A percentile compares a stretch with the other conserved stretches of the same genome.
Conservation (phyloP, 2,113 vertebrate species). For the Chroicocephalus ridibundus region DNA sequence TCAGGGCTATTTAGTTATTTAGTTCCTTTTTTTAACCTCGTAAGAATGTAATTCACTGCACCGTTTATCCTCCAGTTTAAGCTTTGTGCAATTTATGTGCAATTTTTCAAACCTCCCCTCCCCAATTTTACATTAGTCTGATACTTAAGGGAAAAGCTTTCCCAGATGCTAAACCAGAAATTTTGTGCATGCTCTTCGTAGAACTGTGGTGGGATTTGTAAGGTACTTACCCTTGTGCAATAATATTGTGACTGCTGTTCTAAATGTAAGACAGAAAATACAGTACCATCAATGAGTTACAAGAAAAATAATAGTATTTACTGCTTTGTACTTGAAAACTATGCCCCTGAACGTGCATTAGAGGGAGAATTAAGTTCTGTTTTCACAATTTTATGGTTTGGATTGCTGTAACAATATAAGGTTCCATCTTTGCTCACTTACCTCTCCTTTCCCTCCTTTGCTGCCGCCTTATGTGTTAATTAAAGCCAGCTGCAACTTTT, state of each 20-base stretch:
- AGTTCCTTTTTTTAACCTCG: slow-evolving; percentile 21
- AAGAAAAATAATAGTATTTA: slow-evolving; percentile 11
- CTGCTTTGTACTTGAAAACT: not conserved
- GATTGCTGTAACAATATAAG: not conserved
- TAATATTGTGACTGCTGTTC: slow-evolving; percentile 47
- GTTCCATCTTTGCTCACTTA: not conserved
- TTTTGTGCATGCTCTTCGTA: not conserved
- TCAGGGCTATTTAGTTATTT: slow-evolving; percentile 36
- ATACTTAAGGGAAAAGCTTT: slow-evolving; percentile 39
- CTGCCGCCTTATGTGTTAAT: not conserved
- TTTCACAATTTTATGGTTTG: not conserved
- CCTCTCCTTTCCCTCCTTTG: not conserved
- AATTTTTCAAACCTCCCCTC: not conserved
- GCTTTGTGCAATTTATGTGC: not conserved
- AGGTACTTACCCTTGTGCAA: not conserved
- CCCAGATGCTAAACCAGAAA: not conserved
- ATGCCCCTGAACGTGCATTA: not conserved
- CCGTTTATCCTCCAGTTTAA: not conserved
- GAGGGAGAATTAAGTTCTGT: not conserved
- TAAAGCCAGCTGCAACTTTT: not conserved
- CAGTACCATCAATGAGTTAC: not conserved
- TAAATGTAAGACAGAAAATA: not conserved
- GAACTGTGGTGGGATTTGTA: slow-evolving; percentile 1
- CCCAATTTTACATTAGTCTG: not conserved
- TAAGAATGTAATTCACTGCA: not conserved